phyloP scores from a whole-genome alignment of 1,140 invertebrate genomes.

The Diabrotica virgifera region DNA sequence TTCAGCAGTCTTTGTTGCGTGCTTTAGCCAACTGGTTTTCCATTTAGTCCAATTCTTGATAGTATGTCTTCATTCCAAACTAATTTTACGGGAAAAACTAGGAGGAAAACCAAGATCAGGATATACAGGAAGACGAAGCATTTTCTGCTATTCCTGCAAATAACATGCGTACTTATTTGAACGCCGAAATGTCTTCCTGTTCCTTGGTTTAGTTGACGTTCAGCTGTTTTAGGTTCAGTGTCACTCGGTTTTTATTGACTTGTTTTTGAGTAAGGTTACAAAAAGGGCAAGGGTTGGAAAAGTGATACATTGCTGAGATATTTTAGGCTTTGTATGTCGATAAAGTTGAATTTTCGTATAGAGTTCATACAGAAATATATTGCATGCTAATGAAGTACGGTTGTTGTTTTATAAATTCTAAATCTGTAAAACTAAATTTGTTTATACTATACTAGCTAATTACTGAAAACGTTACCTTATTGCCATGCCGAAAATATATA shows the following conservation, averaged over 20 bases:
- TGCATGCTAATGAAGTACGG: neutral
- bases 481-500: too few relatives aligned
- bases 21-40: too few relatives aligned
- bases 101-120: too few relatives aligned
- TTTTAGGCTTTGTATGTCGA: constrained; percentile 9
- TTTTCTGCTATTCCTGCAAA: neutral
- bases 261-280: neutral
- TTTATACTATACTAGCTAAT: too few relatives aligned
- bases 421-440: too few relatives aligned
- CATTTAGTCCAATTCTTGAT: too few relatives aligned
- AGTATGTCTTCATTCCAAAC: too few relatives aligned
- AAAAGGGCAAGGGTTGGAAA: constrained; percentile 1
- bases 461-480: too few relatives aligned
- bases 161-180: constrained; percentile 15
- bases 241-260: constrained; percentile 18
- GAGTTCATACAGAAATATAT: neutral
- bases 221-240: constrained; percentile 14
- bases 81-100: too few relatives aligned
- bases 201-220: constrained; percentile 20
- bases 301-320: constrained; percentile 5
- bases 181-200: constrained; percentile 3
- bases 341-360: neutral
- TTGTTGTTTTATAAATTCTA: too few relatives aligned
- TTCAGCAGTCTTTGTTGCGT: too few relatives aligned
- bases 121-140: too few relatives aligned